phyloP scores from a whole-genome alignment of 2,888 invertebrate species.

The Sarcophaga caerulescens region DNA sequence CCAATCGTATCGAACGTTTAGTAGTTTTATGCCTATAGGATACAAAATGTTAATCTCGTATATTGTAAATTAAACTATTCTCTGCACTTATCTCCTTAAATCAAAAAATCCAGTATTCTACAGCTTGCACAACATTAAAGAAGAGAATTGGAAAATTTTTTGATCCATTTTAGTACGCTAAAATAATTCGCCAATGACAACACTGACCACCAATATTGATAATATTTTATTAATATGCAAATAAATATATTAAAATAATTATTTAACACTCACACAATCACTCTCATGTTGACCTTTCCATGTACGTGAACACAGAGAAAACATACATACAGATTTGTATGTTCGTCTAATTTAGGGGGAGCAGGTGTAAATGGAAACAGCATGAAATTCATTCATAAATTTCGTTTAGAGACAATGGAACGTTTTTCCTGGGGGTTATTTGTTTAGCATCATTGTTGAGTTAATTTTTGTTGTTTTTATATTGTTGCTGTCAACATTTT shows the following conservation, averaged over 20 bases:
- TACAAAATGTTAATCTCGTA: too few species aligned
- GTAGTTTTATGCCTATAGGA: too few species aligned
- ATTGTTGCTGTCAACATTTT: not conserved
- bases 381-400: constrained; percentile 62
- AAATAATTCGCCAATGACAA: too few species aligned
- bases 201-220: not conserved
- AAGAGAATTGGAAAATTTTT: too few species aligned
- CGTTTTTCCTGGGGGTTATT: not conserved
- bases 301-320: not conserved
- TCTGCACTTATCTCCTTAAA: too few species aligned
- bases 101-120: too few species aligned
- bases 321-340: constrained; percentile 5
- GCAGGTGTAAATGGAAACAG: not conserved
- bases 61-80: too few species aligned
- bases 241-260: constrained; percentile 33
- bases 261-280: too few species aligned
- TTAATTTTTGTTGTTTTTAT: not conserved
- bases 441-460: constrained; percentile 28
- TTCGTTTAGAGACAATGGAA: not conserved
- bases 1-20: too few species aligned
- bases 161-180: too few species aligned
- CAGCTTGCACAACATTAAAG: too few species aligned
- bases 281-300: not conserved
- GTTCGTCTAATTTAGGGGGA: not conserved
- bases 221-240: constrained; percentile 53